Evolutionary conservation across 2,888 invertebrate genomes (phyloP), one percentile per base, ranked within the genome.

Genomic region (Leptura quadrifasciata): DNA sequence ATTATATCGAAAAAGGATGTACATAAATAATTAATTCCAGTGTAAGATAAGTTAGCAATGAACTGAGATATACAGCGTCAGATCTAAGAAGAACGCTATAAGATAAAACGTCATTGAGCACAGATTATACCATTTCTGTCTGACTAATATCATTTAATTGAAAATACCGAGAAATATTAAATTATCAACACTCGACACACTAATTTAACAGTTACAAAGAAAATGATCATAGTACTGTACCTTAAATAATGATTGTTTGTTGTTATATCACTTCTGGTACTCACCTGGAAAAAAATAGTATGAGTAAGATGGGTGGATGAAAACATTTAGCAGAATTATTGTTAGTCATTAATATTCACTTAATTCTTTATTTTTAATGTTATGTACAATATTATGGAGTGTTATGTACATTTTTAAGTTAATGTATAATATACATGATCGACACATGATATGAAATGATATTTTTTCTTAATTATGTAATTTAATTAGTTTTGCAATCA

Each of bases 251-350:
- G 21, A 12, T 18, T 57, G 68, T 3, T 27, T 15, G 18, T 4
- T 54, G 21, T 20, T 67, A 12, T 15, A 18, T 27, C 12, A 55
- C 1, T 18, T 27, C 5, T 4, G 17, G 57, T 20, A 68, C 68
- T 68, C 35, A 68, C 68, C 68, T 68, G 68, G 55, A 68, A 68
- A 68, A 57, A 68, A 67, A 20, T 15, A 67, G 9, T n/a, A 60
- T 60, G 60, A 60, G 60, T 60, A 27, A 60, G n/a, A 47, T 47
- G n/a, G 3, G 47, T n/a, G 15, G 47, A 4, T 47, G n/a, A 47
- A 47, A 17, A 47, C 17, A 8, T 31, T 47, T 47, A 15, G 15
- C 1, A 47, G 15, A 47, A 47, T n/a, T 47, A 47, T n/a, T 6
- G 5, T 47, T 47, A 47, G 47, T 47, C n/a, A 47, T 3, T n/a